Conservation (phyloP, 2,113 vertebrate species). For the Tor tambroides region DNA sequence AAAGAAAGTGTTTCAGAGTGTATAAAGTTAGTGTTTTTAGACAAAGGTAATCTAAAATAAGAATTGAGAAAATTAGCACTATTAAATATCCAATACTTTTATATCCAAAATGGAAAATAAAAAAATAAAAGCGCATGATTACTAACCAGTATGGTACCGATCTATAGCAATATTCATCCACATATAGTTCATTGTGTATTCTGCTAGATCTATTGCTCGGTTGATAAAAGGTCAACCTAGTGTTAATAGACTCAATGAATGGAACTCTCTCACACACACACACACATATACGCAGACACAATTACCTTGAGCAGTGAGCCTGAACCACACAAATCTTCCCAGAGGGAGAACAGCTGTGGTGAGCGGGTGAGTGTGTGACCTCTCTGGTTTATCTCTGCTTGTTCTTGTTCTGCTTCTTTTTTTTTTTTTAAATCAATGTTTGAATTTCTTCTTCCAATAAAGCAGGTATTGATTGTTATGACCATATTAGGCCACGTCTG, state of each 20-base stretch:
- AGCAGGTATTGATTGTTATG: constrained; percentile 71
- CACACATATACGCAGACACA: constrained; percentile 24
- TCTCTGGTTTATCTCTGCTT: constrained; percentile 64
- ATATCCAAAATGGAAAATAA: neutral
- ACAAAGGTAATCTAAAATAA: too few species aligned
- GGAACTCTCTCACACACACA: constrained; percentile 3
- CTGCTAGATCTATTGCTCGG: constrained; percentile 1
- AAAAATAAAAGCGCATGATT: too few species aligned
- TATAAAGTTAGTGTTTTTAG: neutral
- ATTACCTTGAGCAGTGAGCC: constrained; percentile 39
- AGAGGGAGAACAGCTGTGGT: constrained; percentile 41
- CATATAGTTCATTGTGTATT: neutral
- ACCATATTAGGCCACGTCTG: constrained; percentile 73
- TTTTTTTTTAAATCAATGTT: constrained; percentile 61
- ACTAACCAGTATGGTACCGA: too few species aligned
- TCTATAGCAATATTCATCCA: neutral
- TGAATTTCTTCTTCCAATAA: constrained; percentile 63
- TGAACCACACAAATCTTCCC: constrained; percentile 47
- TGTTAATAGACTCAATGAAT: constrained; percentile 17
- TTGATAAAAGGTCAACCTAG: constrained; percentile 18
- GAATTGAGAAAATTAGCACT: too few species aligned
- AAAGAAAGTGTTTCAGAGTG: neutral
- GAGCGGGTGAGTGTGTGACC: constrained; percentile 51
- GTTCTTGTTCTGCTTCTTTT: neutral
- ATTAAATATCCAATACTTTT: neutral